Base-by-base conservation (phyloP, 2,113 vertebrate species). In the Proterorhinus semilunaris region DNA sequence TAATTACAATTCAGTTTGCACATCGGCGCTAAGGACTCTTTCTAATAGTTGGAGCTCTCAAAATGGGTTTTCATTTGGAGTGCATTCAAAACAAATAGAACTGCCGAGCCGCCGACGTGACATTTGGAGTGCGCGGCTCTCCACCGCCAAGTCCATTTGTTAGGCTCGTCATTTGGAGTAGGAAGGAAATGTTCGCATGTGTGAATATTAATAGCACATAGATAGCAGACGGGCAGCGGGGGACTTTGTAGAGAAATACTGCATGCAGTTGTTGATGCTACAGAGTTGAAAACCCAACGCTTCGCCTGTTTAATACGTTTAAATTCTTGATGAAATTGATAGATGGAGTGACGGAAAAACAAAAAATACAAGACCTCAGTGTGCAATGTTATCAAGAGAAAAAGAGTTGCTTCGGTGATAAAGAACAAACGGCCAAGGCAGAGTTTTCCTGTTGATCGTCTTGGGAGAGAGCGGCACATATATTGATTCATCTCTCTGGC, bases 31-130 rank as follows among this genome's bases (percentile, higher is more conserved):
- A 68, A 84, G 79, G 74, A 74, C 62, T 79, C 52, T 83, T 85
- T 87, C 72, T 82, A 87, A 90, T 83, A 78, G 79, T 57, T 78
- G 65, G 36, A 76, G 81, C 72, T 68, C 77, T 85, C 75, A 88
- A 58, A 89, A 90, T 88, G 87, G 80, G 78, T 83, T 90, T 90
- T 89, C 82, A 82, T 84, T 88, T 87, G 62, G 78, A 85, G 81
- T 74, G 79, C 67, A 67, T 90, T 87, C 74, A 89, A 90, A 88
- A 87, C 84, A 87, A 90, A 88, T 82, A 78, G 81, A 86, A 82
- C 76, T 78, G 80, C 86, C 72, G 58, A 3, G 12, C 10, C 36
- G 59, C 73, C 83, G 83, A 81, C 53, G 67, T 90, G 84, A 74
- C 85, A 87, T 88, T 89, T 89, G 81, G 65, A 87, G 83, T 63